phyloP scores from a whole-genome alignment of 1,140 invertebrate species.

The Heterodera schachtii region DNA sequence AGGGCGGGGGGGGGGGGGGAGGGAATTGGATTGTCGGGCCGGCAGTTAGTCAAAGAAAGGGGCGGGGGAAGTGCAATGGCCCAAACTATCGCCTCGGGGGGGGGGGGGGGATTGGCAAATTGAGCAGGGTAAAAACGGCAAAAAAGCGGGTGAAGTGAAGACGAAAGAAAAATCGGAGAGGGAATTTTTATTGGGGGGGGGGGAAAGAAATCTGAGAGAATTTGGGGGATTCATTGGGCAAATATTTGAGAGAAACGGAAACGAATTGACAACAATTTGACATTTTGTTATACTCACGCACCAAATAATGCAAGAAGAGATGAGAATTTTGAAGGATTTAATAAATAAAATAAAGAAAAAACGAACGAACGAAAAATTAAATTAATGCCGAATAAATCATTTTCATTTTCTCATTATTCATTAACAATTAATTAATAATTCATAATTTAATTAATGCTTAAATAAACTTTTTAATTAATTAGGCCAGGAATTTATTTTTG shows the following conservation, averaged over 20 bases:
- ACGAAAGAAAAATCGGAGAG: not conserved
- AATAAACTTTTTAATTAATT: too few relatives aligned
- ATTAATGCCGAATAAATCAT: too few relatives aligned
- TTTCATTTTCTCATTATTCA: not conserved
- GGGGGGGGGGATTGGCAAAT: conserved; percentile 13
- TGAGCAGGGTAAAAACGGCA: not conserved
- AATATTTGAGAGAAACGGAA: not conserved
- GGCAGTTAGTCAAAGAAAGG: conserved; percentile 12
- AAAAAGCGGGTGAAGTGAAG: conserved; percentile 6
- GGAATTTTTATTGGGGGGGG: too few relatives aligned
- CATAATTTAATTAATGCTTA: too few relatives aligned
- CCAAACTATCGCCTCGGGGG: not conserved
- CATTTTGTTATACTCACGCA: not conserved
- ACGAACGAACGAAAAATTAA: too few relatives aligned
- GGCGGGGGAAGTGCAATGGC: not conserved
- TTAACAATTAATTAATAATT: too few relatives aligned
- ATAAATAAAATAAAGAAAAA: too few relatives aligned
- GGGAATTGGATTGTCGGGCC: conserved; percentile 18
- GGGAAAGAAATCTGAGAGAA: too few relatives aligned
- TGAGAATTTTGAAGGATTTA: too few relatives aligned
- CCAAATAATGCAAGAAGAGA: not conserved
- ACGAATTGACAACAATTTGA: not conserved
- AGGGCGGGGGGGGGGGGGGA: not conserved
- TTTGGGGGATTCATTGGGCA: not conserved
- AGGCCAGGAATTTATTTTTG: too few relatives aligned